Evolutionary conservation across 2,888 invertebrate genomes (phyloP).

Genomic region (Rhimphoctona megacephalus): DNA sequence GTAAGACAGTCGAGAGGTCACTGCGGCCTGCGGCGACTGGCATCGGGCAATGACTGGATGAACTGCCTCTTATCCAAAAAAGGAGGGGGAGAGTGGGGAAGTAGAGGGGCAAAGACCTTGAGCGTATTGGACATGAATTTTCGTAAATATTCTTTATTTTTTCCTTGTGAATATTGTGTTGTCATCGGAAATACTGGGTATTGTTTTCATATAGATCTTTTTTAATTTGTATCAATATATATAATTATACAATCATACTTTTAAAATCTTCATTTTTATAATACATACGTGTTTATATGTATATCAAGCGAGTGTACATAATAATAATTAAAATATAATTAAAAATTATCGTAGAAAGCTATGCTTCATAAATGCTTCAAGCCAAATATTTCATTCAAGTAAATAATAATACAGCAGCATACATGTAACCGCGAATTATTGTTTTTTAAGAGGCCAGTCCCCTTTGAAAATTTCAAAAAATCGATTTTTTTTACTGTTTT

Average conservation of each 20-base stretch:
- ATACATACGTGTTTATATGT: background rate
- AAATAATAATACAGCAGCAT: background rate
- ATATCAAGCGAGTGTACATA: background rate
- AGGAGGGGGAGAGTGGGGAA: background rate
- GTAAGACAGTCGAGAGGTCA: conserved; percentile 39
- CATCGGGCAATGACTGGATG: conserved; percentile 59
- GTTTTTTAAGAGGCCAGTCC: too few species aligned
- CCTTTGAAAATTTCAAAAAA: too few species aligned
- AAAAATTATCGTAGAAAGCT: conserved; percentile 27
- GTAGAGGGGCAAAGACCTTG: conserved; percentile 8
- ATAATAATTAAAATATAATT: background rate
- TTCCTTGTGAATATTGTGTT: background rate
- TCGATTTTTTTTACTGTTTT: too few species aligned
- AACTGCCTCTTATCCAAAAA: background rate
- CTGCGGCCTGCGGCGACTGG: conserved; percentile 1
- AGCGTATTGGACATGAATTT: background rate
- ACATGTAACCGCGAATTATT: background rate
- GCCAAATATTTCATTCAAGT: background rate
- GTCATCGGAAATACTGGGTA: background rate
- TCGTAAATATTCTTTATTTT: background rate
- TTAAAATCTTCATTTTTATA: conserved; percentile 1
- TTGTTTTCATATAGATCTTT: background rate
- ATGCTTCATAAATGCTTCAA: conserved; percentile 15
- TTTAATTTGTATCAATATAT: conserved; percentile 17
- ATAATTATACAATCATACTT: conserved; percentile 21